phyloP scores from a whole-genome alignment of 2,888 invertebrate genomes.

The Drosophila borealis region DNA sequence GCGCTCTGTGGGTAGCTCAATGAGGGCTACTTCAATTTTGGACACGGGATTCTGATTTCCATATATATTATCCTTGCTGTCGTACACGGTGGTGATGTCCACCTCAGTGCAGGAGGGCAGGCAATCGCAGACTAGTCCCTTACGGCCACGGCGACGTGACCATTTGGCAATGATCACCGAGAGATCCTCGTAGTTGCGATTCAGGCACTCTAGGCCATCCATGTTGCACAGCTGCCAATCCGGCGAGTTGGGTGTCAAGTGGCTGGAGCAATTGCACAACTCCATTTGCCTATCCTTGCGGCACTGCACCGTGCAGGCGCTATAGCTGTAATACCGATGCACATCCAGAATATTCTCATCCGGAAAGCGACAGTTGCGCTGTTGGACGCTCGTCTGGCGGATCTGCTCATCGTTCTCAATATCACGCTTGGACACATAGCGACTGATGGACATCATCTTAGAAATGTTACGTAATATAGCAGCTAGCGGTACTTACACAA shows the following conservation, averaged over 20 bases:
- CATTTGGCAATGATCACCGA: constrained; percentile 89
- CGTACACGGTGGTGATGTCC: constrained; percentile 88
- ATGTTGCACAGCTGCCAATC: constrained; percentile 87
- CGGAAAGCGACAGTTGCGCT: constrained; percentile 90
- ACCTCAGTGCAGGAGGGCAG: constrained; percentile 90
- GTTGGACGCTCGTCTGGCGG: constrained; percentile 87
- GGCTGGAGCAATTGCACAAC: constrained; percentile 89
- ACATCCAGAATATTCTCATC: constrained; percentile 88
- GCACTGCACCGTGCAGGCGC: constrained; percentile 90
- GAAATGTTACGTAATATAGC: too few relatives aligned
- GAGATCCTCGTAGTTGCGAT: constrained; percentile 87
- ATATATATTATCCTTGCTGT: constrained; percentile 81
- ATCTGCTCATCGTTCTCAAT: constrained; percentile 90
- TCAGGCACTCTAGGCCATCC: constrained; percentile 88
- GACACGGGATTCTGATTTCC: constrained; percentile 80
- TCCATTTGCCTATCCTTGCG: constrained; percentile 88
- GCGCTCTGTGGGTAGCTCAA: constrained; percentile 89
- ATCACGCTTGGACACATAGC: constrained; percentile 86
- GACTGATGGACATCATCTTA: constrained; percentile 81
- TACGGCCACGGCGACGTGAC: constrained; percentile 86
- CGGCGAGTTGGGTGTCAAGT: constrained; percentile 88
- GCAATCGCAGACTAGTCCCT: constrained; percentile 89
- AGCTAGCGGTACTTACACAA: constrained; percentile 59
- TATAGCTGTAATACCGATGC: constrained; percentile 89
- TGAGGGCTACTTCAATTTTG: constrained; percentile 87